Evolutionary conservation across 2,797 vertebrate species (phyloP).

Genomic region (Lacerta viridis): DNA sequence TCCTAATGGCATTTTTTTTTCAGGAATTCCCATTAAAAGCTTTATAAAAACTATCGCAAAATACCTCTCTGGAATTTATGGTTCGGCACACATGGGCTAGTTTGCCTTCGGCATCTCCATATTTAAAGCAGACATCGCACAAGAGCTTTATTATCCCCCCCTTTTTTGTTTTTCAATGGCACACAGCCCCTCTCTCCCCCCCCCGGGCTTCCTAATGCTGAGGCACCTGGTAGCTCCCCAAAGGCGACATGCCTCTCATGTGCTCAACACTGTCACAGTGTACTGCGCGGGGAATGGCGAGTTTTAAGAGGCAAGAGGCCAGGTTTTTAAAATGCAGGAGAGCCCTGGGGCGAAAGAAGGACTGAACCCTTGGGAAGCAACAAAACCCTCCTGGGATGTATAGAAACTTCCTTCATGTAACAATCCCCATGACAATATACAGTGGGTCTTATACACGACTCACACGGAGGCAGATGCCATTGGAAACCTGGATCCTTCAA

Average conservation of each 20-base stretch:
- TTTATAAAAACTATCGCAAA: conserved; percentile 37
- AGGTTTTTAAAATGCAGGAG: not conserved
- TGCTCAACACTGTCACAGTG: not conserved
- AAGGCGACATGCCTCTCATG: not conserved
- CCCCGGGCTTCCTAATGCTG: not conserved
- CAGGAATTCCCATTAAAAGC: conserved; percentile 34
- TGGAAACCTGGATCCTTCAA: not conserved
- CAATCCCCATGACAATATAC: not conserved
- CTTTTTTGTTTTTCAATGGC: not conserved
- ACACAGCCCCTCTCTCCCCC: not conserved
- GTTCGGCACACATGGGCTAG: conserved; percentile 11
- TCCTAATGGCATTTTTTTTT: conserved; percentile 19
- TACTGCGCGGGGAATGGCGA: not conserved
- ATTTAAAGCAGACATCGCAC: conserved; percentile 19
- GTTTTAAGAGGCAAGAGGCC: not conserved
- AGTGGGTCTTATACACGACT: no score
- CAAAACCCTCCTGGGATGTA: not conserved
- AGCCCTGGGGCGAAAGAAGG: not conserved
- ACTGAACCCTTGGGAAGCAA: not conserved
- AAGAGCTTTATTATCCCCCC: not conserved
- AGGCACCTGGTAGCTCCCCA: not conserved
- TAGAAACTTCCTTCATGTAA: not conserved
- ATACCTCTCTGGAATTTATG: conserved; percentile 35
- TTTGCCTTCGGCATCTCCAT: conserved; percentile 12
- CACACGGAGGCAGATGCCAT: not conserved